Percentiles rank a stretch among this genome's conserved stretches.
phyloP scores from a whole-genome alignment of 2,888 invertebrate species.

The Drosophila yooni region DNA sequence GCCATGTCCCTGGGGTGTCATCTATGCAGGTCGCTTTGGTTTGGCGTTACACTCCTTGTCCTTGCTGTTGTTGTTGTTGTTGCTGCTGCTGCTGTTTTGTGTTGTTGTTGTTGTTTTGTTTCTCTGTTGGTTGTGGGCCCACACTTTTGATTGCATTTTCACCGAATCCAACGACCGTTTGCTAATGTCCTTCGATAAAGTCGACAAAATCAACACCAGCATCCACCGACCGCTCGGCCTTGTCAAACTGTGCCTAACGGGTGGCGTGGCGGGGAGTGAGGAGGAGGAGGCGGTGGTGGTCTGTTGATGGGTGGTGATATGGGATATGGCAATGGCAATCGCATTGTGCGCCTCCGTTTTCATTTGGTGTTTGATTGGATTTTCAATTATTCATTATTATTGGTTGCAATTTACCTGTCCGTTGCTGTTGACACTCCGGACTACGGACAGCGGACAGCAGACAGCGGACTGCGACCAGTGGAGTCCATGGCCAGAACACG shows the following conservation, averaged over 20 bases:
- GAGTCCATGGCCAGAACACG: background rate
- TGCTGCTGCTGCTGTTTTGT: slow-evolving; percentile 5
- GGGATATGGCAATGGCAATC: slow-evolving; percentile 26
- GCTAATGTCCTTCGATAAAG: slow-evolving; percentile 80
- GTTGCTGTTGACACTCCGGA: slow-evolving; percentile 30
- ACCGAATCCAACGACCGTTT: slow-evolving; percentile 68
- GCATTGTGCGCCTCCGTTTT: slow-evolving; percentile 69
- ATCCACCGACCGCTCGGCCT: slow-evolving; percentile 42
- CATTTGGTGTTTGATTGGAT: slow-evolving; percentile 85
- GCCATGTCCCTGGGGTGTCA: slow-evolving; percentile 80
- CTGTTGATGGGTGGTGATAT: slow-evolving; percentile 29
- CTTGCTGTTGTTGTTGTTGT: slow-evolving; percentile 13
- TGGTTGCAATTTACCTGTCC: slow-evolving; percentile 83
- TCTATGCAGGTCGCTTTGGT: slow-evolving; percentile 76
- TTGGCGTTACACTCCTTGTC: slow-evolving; percentile 36
- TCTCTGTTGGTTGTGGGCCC: slow-evolving; percentile 50
- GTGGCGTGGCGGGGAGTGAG: background rate
- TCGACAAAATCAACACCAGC: slow-evolving; percentile 76
- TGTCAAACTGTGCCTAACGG: slow-evolving; percentile 46
- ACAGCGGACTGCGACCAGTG: background rate
- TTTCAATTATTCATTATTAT: slow-evolving; percentile 85
- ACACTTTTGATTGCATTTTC: slow-evolving; percentile 81
- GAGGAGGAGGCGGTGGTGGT: background rate
- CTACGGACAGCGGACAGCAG: background rate
- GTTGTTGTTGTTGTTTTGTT: slow-evolving; percentile 28